A percentile compares a stretch with the other conserved stretches of the same genome.
These are phyloP conservation scores for Gobionotothen gibberifrons DNA, from an alignment of 2,797 vertebrate species.

Conservation along the genomic window DNA sequence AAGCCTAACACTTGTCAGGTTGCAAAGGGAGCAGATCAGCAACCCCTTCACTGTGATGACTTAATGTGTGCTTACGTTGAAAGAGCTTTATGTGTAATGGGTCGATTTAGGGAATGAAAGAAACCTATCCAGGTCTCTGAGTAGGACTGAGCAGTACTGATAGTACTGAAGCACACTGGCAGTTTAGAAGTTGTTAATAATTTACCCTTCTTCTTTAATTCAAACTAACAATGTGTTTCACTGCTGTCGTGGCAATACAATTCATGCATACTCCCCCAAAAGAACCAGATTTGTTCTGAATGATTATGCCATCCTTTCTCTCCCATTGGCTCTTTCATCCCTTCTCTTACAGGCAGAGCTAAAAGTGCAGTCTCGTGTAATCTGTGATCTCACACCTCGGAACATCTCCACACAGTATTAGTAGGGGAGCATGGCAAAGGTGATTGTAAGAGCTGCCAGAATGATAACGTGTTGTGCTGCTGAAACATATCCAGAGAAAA, in stretches of 20 bases:
- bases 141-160: neutral
- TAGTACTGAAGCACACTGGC: neutral
- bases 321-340: neutral
- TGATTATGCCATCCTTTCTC: neutral
- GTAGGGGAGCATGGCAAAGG: conserved; percentile 31
- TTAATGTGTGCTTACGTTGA: conserved; percentile 21
- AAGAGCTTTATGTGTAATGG: conserved; percentile 21
- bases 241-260: neutral
- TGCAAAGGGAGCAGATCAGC: conserved; percentile 62
- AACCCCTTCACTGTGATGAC: conserved; percentile 47
- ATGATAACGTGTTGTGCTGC: neutral
- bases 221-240: neutral
- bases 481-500: neutral
- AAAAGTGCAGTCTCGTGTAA: conserved; percentile 32
- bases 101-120: conserved; percentile 6
- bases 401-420: conserved; percentile 36
- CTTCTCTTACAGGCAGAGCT: conserved; percentile 8
- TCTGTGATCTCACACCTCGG: conserved; percentile 38
- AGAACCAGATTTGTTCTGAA: neutral
- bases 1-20: conserved; percentile 76
- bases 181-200: neutral
- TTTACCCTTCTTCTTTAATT: neutral
- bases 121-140: neutral
- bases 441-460: conserved; percentile 22
- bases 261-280: neutral